Conservation (phyloP, 2,888 invertebrate genomes). For the Nephrotoma guestfalica region DNA sequence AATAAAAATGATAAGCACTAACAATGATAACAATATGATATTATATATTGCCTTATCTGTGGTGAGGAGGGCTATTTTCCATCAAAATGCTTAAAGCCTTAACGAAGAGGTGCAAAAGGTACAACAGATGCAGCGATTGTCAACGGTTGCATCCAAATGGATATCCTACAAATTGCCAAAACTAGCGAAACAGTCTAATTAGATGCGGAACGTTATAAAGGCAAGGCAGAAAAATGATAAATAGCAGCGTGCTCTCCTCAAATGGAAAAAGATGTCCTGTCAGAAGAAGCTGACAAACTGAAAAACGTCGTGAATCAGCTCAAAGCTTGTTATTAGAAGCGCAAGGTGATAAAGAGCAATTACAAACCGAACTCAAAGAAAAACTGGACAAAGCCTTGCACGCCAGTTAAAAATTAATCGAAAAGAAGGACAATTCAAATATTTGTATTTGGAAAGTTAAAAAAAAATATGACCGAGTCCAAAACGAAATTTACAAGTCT, state of each 20-base stretch:
- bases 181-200: slow-evolving; percentile 77
- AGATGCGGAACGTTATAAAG: slow-evolving; percentile 72
- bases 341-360: slow-evolving; percentile 70
- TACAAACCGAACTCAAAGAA: slow-evolving; percentile 76
- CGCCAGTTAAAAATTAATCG: slow-evolving; percentile 66
- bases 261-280: slow-evolving; percentile 73
- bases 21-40: too few species aligned
- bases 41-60: too few species aligned
- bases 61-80: too few species aligned
- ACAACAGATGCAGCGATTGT: too few species aligned
- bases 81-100: too few species aligned
- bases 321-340: slow-evolving; percentile 68
- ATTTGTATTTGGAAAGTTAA: slow-evolving; percentile 85
- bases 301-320: slow-evolving; percentile 67
- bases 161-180: slow-evolving; percentile 36
- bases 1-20: too few species aligned
- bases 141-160: too few species aligned
- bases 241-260: slow-evolving; percentile 67
- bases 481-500: slow-evolving; percentile 76
- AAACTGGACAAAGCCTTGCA: slow-evolving; percentile 79
- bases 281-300: slow-evolving; percentile 65
- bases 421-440: slow-evolving; percentile 76
- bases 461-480: slow-evolving; percentile 84
- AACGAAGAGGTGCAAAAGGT: too few species aligned
- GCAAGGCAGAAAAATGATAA: slow-evolving; percentile 82